Base-by-base conservation (phyloP, 2,888 invertebrate genomes). In the Galeruca laticollis region DNA sequence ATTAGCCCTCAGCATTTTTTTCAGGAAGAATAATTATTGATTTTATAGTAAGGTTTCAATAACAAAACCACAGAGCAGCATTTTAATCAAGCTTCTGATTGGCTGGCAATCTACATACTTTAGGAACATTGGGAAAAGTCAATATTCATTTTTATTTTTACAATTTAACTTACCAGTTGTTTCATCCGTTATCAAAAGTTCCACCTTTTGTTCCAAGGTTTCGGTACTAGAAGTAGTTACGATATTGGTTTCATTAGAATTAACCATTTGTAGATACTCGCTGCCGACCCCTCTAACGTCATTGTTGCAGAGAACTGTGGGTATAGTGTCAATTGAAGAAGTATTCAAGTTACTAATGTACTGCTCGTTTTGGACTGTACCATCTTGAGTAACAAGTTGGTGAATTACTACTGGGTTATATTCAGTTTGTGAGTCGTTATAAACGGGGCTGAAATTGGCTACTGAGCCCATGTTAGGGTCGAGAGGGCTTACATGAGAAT, bases 401-500 rank as follows among this genome's bases (percentile, higher is more conserved):
- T 83, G 82, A 57, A 85, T 83, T 40, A 85, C 83, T 18, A 84
- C 82, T 2, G 84, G 81, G 67, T 81, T 76, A 63, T 76, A 70
- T 59, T 76, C 80, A 49, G 80, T 72, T 21, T 81, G 70, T 37
- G 83, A 81, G 21, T 77, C 76, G 51, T 75, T 80, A 67, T 88
- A 86, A 65, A 89, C 88, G 76, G 89, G 89, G 73, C 91, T 91
- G 78, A 91, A 91, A 80, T 90, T 87, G 51, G 88, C 88, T 20
- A 87, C 87, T 37, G 88, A 88, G 81, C 88, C 88, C 86, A 89
- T 87, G 78, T 88, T 90, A 3, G 85, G 85, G 76, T 86, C 85
- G 65, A 85, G 75, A 21, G 84, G 83, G 68, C 84, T 85, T 8
- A 85, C 84, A 74, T 84, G 84, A 56, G 82, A 81, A 18, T 83